These are phyloP conservation scores for Agrypnus murinus DNA, from an alignment of 2,888 invertebrate genomes.

Conservation along the genomic window DNA sequence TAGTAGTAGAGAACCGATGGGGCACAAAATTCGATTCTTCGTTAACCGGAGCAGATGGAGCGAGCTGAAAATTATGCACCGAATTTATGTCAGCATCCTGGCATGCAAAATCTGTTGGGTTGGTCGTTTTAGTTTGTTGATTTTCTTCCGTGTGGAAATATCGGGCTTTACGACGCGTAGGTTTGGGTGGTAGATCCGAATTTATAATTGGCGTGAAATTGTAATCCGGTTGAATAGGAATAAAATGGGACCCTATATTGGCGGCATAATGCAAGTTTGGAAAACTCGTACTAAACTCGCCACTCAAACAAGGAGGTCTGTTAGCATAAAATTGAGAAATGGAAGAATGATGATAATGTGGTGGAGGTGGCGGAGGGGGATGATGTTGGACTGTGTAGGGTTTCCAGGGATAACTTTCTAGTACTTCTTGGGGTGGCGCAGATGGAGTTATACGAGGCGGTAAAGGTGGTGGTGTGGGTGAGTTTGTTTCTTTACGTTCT, in stretches of 20 bases:
- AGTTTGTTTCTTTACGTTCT: slow-evolving; percentile 58
- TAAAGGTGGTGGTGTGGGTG: slow-evolving; percentile 44
- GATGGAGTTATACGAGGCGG: slow-evolving; percentile 63
- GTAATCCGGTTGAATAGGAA: slow-evolving; percentile 17
- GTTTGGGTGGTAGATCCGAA: slow-evolving; percentile 26
- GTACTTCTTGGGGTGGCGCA: slow-evolving; percentile 65
- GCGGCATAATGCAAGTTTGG: slow-evolving; percentile 49
- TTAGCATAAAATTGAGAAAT: slow-evolving; percentile 34
- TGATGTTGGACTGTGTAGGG: slow-evolving; percentile 40
- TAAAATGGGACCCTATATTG: slow-evolving; percentile 21
- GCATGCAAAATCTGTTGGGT: slow-evolving; percentile 10
- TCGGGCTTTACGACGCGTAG: slow-evolving; percentile 20
- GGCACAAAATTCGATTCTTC: slow-evolving; percentile 32
- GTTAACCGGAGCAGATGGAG: slow-evolving; percentile 22
- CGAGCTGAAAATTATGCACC: slow-evolving; percentile 21
- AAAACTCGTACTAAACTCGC: slow-evolving; percentile 51
- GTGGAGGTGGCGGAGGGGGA: slow-evolving; percentile 6
- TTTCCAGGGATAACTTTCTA: slow-evolving; percentile 54
- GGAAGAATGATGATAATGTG: slow-evolving; percentile 19
- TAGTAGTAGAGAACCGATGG: neutral
- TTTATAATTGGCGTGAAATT: slow-evolving; percentile 11
- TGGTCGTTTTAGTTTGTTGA: slow-evolving; percentile 26
- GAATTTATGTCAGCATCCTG: slow-evolving; percentile 26
- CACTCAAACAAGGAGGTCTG: slow-evolving; percentile 19
- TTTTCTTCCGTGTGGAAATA: slow-evolving; percentile 28